Evolutionary conservation across 2,888 invertebrate genomes (phyloP).

Genomic region (Chrysomela aeneicollis): DNA sequence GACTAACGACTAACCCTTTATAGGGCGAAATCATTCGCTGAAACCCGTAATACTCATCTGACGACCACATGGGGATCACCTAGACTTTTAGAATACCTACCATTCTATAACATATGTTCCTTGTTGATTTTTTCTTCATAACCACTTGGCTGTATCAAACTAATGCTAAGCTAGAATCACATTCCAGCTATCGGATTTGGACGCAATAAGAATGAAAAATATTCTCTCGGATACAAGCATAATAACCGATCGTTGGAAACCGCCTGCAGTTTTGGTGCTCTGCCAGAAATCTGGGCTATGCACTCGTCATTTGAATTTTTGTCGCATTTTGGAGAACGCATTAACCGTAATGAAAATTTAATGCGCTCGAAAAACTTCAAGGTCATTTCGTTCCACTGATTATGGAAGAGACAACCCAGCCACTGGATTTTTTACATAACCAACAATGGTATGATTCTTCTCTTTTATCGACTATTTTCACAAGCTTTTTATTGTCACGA

Average conservation of each 20-base stretch:
- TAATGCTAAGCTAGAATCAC: not conserved
- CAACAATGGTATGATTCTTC: no score
- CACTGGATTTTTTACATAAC: no score
- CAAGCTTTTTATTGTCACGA: no score
- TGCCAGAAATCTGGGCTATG: conserved; percentile 15
- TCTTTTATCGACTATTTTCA: no score
- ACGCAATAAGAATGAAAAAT: conserved; percentile 8
- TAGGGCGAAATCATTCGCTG: no score
- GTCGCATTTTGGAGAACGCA: conserved; percentile 10
- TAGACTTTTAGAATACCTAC: no score
- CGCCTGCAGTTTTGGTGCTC: conserved; percentile 8
- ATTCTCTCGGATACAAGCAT: not conserved
- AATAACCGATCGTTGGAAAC: conserved; percentile 1
- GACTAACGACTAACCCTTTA: no score
- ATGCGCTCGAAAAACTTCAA: conserved; percentile 3
- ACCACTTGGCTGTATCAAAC: not conserved
- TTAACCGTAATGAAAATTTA: conserved; percentile 1
- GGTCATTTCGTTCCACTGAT: not conserved
- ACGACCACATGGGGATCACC: no score
- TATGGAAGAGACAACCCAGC: no score
- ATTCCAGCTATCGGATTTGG: not conserved
- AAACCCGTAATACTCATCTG: no score
- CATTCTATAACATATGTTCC: no score
- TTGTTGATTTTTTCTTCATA: no score
- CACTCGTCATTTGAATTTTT: conserved; percentile 14